Evolutionary conservation across 1,140 invertebrate genomes (phyloP), one percentile per base, ranked within the genome.

Genomic region (Drosophila kanapiae): DNA sequence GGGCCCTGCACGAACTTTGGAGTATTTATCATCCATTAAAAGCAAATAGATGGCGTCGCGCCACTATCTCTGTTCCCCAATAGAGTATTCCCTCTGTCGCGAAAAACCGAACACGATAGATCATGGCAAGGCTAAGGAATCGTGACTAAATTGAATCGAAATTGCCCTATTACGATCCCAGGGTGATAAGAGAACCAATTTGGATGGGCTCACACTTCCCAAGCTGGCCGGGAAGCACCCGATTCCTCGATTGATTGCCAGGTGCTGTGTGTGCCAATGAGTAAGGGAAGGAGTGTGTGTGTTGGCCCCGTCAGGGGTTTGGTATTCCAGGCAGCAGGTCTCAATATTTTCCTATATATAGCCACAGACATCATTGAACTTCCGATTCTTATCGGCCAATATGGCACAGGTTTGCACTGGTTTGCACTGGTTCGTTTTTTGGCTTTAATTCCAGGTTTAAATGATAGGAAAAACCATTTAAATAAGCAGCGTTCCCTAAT

Each of bases 121-220:
- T 85, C 82, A 86, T 40, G 59, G 42, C 35, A 48, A 31, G 8
- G 63, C 57, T 23, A 42, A 31, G 3, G 49, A 82, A 71, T 56
- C 74, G 74, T 87, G 84, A 88, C 84, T 78, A 90, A 90, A 87
- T 70, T 61, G 63, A 38, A 70, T 62, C 68, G 70, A 85, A 90
- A 81, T 85, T 59, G 75, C 40, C 59, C 27, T 68, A 88, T 87
- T 87, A 88, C 72, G 68, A 72, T 74, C n/a, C 14, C 43, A 37
- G 40, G 72, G 18, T 49, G 77, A 84, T 80, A 83, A 87, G 63
- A 4, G 16, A 48, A 18, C 8, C 67, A 51, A 42, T 45, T 31
- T 47, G 27, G 38, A 42, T 54, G 68, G 62, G 48, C 45, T 38
- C 69, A 49, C 40, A 45, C 40, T 45, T 45, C 18, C 14, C 29